phyloP scores from a whole-genome alignment of 2,797 vertebrate genomes.

The Ctenopoma multispine region DNA sequence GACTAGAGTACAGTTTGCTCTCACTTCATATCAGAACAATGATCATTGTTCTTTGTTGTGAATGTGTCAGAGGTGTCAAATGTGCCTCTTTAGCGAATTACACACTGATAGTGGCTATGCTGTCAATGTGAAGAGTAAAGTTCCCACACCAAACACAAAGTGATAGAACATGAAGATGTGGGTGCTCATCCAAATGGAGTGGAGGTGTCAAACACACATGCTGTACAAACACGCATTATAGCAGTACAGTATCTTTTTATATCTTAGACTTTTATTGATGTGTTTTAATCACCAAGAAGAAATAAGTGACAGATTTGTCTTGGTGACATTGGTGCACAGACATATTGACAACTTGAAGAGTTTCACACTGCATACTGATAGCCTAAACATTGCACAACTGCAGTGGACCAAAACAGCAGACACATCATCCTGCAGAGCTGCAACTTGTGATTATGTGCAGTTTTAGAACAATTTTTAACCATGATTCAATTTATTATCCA shows the following conservation, averaged over 20 bases:
- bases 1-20: conserved; percentile 24
- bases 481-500: too few relatives aligned
- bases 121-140: conserved; percentile 31
- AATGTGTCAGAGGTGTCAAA: conserved; percentile 67
- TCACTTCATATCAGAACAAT: conserved; percentile 32
- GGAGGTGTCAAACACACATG: conserved; percentile 56
- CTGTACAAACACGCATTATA: conserved; percentile 21
- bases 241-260: conserved; percentile 21
- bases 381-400: conserved; percentile 1
- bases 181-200: conserved; percentile 55
- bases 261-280: conserved; percentile 50
- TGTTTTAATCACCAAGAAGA: conserved; percentile 39
- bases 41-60: conserved; percentile 56
- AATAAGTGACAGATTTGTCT: conserved; percentile 47
- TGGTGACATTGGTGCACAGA: conserved; percentile 52
- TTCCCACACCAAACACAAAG: conserved; percentile 51
- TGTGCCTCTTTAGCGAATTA: conserved; percentile 41
- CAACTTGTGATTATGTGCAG: background rate
- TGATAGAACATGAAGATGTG: conserved; percentile 50
- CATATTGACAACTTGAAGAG: conserved; percentile 56
- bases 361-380: conserved; percentile 60
- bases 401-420: conserved; percentile 17
- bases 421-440: background rate
- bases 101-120: conserved; percentile 16
- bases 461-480: too few relatives aligned